Percentiles rank a stretch among this genome's conserved stretches.
Evolutionary conservation across 2,888 invertebrate species (phyloP).

Genomic region (Eilema griseolum): DNA sequence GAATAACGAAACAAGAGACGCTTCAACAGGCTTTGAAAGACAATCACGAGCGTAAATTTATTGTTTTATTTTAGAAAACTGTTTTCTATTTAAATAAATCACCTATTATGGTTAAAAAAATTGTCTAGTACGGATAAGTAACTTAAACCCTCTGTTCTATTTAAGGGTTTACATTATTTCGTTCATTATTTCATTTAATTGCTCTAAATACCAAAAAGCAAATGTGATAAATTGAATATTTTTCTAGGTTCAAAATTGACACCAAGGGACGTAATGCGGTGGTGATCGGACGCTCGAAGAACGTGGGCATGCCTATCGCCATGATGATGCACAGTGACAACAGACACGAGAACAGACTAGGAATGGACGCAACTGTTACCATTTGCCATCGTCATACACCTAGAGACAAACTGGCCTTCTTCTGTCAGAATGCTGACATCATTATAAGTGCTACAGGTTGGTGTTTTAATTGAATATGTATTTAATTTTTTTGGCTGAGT

Average conservation of each 20-base stretch:
- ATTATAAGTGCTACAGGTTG: slow-evolving; percentile 91
- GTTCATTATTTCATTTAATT: too few relatives aligned
- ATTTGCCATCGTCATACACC: slow-evolving; percentile 96
- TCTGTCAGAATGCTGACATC: slow-evolving; percentile 92
- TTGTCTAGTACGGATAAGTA: too few relatives aligned
- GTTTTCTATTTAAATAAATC: too few relatives aligned
- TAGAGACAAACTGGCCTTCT: slow-evolving; percentile 89
- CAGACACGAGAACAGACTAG: slow-evolving; percentile 88
- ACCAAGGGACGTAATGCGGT: slow-evolving; percentile 96
- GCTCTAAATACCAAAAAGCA: neutral
- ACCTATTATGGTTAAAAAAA: too few relatives aligned
- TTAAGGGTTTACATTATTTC: too few relatives aligned
- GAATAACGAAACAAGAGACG: too few relatives aligned
- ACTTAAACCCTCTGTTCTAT: too few relatives aligned
- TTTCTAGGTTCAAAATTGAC: slow-evolving; percentile 86
- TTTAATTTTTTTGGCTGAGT: neutral
- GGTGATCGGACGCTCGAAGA: slow-evolving; percentile 96
- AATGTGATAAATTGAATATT: neutral
- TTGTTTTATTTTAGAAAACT: too few relatives aligned
- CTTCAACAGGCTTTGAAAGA: too few relatives aligned
- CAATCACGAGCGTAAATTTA: too few relatives aligned
- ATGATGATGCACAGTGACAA: slow-evolving; percentile 93
- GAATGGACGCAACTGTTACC: slow-evolving; percentile 95
- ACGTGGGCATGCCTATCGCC: slow-evolving; percentile 96
- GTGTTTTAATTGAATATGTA: slow-evolving; percentile 9